Evolutionary conservation across 2,113 vertebrate genomes (phyloP).

Genomic region (Lethenteron camtschaticum): DNA sequence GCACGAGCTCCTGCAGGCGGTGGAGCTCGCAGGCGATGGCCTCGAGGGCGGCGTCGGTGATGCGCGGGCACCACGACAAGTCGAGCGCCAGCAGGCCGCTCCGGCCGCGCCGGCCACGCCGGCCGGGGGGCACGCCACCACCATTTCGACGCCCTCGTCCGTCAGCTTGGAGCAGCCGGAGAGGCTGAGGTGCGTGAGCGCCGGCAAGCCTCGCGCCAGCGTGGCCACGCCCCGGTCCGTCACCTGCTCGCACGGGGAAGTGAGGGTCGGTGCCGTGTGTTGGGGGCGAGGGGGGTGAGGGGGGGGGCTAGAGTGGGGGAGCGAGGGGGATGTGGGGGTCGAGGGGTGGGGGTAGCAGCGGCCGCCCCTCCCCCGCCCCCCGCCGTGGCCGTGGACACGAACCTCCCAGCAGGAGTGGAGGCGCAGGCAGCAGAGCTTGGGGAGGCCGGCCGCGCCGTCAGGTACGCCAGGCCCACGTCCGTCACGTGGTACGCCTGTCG

Average conservation of each 20-base stretch:
- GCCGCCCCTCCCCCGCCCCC: background rate
- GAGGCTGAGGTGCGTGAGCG: background rate
- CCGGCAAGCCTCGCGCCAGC: background rate
- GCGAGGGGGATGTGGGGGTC: too few relatives aligned
- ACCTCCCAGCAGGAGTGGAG: constrained; percentile 3
- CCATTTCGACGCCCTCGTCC: constrained; percentile 1
- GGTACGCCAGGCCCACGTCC: background rate
- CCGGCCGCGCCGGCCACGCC: background rate
- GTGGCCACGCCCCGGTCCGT: background rate
- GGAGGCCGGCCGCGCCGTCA: background rate
- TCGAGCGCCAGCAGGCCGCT: background rate
- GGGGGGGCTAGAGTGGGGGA: too few relatives aligned
- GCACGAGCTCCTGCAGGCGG: background rate
- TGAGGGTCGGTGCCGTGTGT: too few relatives aligned
- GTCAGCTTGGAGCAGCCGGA: background rate
- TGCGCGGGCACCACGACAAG: background rate
- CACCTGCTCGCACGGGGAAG: background rate
- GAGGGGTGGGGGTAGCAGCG: background rate
- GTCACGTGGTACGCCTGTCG: background rate
- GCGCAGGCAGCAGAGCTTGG: background rate
- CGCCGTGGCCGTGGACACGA: background rate
- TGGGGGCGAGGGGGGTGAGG: too few relatives aligned
- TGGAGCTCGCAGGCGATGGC: constrained; percentile 2
- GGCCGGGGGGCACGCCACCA: background rate
- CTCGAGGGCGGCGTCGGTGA: background rate